phyloP scores from a whole-genome alignment of 2,113 vertebrate genomes.

The Cavia aperea region DNA sequence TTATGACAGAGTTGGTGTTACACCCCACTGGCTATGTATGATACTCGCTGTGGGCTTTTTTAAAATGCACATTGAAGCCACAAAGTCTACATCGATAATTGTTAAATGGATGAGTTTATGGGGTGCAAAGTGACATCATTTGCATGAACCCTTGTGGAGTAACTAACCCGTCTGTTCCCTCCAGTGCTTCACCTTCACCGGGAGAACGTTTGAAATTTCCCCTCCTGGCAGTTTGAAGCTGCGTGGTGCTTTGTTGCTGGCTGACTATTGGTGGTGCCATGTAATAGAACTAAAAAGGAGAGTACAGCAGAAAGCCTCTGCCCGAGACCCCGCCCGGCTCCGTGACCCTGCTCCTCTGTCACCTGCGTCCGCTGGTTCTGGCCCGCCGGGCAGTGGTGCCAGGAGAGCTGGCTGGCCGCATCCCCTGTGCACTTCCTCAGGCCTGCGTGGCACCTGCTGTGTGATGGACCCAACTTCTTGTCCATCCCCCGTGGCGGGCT shows the following conservation, averaged over 20 bases:
- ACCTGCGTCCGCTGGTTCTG: too few relatives aligned
- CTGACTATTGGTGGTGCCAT: background rate
- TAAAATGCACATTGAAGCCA: background rate
- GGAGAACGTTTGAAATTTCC: background rate
- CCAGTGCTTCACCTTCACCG: background rate
- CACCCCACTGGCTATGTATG: too few relatives aligned
- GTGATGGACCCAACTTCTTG: too few relatives aligned
- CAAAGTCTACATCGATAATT: background rate
- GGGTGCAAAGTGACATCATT: background rate
- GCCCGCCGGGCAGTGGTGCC: too few relatives aligned
- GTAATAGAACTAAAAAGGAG: background rate
- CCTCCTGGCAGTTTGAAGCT: background rate
- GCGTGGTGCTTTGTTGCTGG: fast-evolving
- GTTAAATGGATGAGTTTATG: too few relatives aligned
- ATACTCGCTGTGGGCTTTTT: background rate
- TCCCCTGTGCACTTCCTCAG: too few relatives aligned
- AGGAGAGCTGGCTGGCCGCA: too few relatives aligned
- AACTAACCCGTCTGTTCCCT: background rate
- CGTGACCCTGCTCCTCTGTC: too few relatives aligned
- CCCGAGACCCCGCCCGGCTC: too few relatives aligned
- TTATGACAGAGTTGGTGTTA: background rate
- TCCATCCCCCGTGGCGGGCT: too few relatives aligned
- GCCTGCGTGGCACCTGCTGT: too few relatives aligned
- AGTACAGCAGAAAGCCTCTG: too few relatives aligned
- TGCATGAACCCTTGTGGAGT: background rate